phyloP scores from a whole-genome alignment of 2,888 invertebrate genomes.

The Callyntrura guangdongensis region DNA sequence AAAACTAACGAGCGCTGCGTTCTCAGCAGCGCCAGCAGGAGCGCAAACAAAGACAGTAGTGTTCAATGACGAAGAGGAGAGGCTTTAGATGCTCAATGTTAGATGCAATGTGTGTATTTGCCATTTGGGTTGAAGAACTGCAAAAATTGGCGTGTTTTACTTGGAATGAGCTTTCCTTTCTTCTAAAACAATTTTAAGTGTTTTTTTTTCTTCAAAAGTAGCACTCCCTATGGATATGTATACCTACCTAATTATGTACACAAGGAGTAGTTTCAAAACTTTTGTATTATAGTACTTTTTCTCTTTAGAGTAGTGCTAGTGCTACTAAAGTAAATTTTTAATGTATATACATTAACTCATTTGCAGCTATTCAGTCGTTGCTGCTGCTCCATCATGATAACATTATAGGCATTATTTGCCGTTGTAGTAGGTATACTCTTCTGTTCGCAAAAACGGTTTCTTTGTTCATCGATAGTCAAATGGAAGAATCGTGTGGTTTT shows the following conservation, averaged over 20 bases:
- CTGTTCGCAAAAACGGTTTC: too few relatives aligned
- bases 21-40: too few relatives aligned
- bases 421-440: not conserved
- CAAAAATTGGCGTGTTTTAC: not conserved
- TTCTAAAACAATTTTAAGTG: conserved; percentile 24
- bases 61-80: too few relatives aligned
- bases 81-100: not conserved
- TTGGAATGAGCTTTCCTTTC: not conserved
- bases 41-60: too few relatives aligned
- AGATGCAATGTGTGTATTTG: not conserved
- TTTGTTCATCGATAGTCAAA: not conserved
- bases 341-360: not conserved
- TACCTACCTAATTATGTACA: too few relatives aligned
- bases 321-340: not conserved
- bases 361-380: too few relatives aligned
- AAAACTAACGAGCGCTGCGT: too few relatives aligned
- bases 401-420: too few relatives aligned
- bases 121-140: not conserved
- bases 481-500: conserved; percentile 30
- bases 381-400: too few relatives aligned
- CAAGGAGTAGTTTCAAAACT: not conserved
- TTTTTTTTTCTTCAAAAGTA: not conserved
- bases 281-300: not conserved
- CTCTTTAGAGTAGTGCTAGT: not conserved
- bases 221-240: conserved; percentile 27